Base-by-base conservation (phyloP, 2,888 invertebrate species). In the Amblyjoppa fuscipennis region DNA sequence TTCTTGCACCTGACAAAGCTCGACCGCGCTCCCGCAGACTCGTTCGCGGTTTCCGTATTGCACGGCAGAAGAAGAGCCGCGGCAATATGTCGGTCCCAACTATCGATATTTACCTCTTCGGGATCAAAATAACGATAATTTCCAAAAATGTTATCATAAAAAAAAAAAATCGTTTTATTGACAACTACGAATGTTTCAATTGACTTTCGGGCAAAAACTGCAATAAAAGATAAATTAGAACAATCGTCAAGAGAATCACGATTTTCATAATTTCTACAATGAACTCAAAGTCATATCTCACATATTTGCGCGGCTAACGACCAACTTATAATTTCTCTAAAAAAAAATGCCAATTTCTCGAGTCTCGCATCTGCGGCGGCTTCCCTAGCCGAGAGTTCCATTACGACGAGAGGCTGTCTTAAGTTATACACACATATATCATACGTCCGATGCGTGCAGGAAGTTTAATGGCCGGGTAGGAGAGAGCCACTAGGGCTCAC, bases 401-500 rank as follows among this genome's bases (percentile, higher is more conserved):
- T 80, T 79, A 80, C 79, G 75, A 71, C 31, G 75, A 69, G 11
- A 75, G 31, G 74, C 25, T 70, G 61, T 75, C 80, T 70, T 79
- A 83, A 83, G 79, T 79, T 75, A 70, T 79, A 83, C 71, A 71
- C 78, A 76, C 80, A 80, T 69, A 83, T 84, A 84, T 84, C 66
- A 78, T 83, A 53, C 64, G 79, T 69, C 71, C 79, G 75, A 83
- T 85, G 89, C 89, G 88, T 88, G 88, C 88, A 88, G 89, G 87
- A 90, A 90, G 89, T 90, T 90, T 90, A 90, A 89, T 90, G 90
- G 89, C 90, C 90, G 87, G 89, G 87, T 89, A 66, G 79, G 20
- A 84, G 59, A 64, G 64, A 53, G n/a, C 80, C 71, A 71, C 71
- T 80, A 66, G 75, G 31, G 51, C 51, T 31, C 71, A 41, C 78